A percentile compares a stretch with the other conserved stretches of the same genome.
These are phyloP conservation scores for Colostygia pectinataria DNA, from an alignment of 2,888 invertebrate genomes.

Conservation along the genomic window DNA sequence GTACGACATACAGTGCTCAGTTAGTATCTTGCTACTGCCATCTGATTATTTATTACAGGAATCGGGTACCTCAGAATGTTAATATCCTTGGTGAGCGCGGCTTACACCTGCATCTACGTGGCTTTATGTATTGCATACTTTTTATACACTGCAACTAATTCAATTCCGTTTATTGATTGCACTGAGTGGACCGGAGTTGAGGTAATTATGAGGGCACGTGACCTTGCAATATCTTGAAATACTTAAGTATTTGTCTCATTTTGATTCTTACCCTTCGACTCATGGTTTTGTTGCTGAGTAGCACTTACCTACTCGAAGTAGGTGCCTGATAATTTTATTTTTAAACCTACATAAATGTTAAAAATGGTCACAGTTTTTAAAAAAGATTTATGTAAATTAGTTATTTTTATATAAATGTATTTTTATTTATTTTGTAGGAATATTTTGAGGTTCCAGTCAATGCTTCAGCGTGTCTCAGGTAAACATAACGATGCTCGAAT, in stretches of 20 bases:
- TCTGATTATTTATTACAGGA: conserved; percentile 78
- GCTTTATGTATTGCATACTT: conserved; percentile 81
- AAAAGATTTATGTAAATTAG: no score
- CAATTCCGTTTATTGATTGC: conserved; percentile 82
- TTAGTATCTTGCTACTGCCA: no score
- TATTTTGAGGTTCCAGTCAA: conserved; percentile 38
- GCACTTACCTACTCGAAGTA: background rate
- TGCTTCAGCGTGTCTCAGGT: conserved; percentile 52
- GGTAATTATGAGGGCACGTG: conserved; percentile 52
- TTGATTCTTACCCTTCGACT: no score
- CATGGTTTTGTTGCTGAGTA: no score
- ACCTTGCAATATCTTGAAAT: background rate
- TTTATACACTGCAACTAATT: conserved; percentile 80
- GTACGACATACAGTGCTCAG: no score
- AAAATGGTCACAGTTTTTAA: no score
- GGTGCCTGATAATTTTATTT: no score
- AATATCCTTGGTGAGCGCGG: conserved; percentile 75
- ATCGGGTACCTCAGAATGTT: conserved; percentile 84
- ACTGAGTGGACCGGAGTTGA: conserved; percentile 55
- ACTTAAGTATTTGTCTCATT: no score
- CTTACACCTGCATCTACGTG: conserved; percentile 84
- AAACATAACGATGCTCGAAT: no score
- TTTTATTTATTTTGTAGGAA: conserved; percentile 35
- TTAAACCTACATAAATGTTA: no score
- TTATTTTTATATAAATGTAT: no score